These are phyloP conservation scores for Dione vanillae DNA, from an alignment of 2,888 invertebrate species.

Conservation along the genomic window DNA sequence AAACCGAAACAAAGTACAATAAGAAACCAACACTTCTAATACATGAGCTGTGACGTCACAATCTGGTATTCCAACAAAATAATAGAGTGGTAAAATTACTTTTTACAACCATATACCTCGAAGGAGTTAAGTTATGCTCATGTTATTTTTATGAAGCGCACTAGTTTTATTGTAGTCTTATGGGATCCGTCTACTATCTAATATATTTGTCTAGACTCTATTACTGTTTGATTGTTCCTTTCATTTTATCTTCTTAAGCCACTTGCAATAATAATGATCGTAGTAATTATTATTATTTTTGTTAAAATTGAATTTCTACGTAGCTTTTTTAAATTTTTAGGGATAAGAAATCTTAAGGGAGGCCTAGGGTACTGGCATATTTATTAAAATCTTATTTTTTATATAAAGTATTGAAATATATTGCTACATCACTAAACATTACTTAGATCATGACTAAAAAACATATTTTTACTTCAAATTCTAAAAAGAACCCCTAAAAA, in stretches of 20 bases:
- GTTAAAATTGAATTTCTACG: neutral
- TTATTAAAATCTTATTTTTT: too few species aligned
- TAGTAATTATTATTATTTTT: neutral
- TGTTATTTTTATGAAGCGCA: conserved; percentile 21
- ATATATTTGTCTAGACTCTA: conserved; percentile 31
- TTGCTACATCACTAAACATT: too few species aligned
- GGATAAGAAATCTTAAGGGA: too few species aligned
- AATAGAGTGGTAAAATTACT: neutral
- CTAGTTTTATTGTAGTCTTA: conserved; percentile 21
- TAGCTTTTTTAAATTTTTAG: neutral
- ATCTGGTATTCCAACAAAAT: neutral
- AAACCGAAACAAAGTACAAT: too few species aligned
- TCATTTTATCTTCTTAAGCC: conserved; percentile 5
- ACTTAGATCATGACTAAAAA: too few species aligned
- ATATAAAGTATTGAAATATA: too few species aligned
- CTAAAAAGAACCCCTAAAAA: neutral
- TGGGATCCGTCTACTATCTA: neutral
- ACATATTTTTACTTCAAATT: neutral
- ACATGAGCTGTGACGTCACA: neutral
- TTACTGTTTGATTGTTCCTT: conserved; percentile 19
- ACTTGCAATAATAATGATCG: neutral
- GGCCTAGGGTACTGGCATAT: too few species aligned
- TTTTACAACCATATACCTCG: conserved; percentile 2
- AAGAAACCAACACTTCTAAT: too few species aligned
- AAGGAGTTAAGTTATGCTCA: conserved; percentile 6